Conservation (phyloP, 2,888 invertebrate species). For the Microchrysa polita region DNA sequence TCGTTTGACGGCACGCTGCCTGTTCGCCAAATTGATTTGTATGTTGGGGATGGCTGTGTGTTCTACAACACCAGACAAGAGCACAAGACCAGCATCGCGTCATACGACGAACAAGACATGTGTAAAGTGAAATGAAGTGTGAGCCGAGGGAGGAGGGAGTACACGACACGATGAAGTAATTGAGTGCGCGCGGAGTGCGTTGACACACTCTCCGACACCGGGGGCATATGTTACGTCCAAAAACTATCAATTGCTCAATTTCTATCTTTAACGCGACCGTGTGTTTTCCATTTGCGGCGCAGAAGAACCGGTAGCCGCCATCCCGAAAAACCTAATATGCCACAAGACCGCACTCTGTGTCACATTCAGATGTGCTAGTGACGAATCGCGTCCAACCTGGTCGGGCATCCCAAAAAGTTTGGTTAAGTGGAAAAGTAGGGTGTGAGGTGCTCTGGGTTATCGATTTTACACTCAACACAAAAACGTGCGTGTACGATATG, state of each 20-base stretch:
- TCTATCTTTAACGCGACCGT: not conserved
- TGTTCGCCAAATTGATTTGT: not conserved
- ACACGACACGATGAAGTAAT: slow-evolving; percentile 10
- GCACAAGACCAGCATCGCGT: too few relatives aligned
- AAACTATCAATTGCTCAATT: not conserved
- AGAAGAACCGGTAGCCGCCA: not conserved
- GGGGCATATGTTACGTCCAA: too few relatives aligned
- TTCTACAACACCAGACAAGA: not conserved
- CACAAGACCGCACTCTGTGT: too few relatives aligned
- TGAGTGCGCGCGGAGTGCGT: slow-evolving; percentile 9
- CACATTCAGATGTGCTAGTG: not conserved
- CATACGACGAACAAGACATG: too few relatives aligned
- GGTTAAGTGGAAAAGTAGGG: slow-evolving; percentile 5
- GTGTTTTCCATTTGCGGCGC: not conserved
- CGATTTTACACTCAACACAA: slow-evolving; percentile 7
- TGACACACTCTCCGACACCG: not conserved
- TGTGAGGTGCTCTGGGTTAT: not conserved
- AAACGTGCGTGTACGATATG: not conserved
- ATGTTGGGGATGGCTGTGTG: not conserved
- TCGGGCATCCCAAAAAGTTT: slow-evolving; percentile 5
- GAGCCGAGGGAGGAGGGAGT: too few relatives aligned
- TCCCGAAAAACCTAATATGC: not conserved
- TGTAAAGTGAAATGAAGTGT: slow-evolving; percentile 8
- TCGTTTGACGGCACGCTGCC: slow-evolving; percentile 1
- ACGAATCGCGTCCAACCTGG: not conserved